Percentiles rank a stretch among this genome's conserved stretches.
Evolutionary conservation across 1,140 invertebrate genomes (phyloP).

Genomic region (Pachyrhynchus sulphureomaculatus): DNA sequence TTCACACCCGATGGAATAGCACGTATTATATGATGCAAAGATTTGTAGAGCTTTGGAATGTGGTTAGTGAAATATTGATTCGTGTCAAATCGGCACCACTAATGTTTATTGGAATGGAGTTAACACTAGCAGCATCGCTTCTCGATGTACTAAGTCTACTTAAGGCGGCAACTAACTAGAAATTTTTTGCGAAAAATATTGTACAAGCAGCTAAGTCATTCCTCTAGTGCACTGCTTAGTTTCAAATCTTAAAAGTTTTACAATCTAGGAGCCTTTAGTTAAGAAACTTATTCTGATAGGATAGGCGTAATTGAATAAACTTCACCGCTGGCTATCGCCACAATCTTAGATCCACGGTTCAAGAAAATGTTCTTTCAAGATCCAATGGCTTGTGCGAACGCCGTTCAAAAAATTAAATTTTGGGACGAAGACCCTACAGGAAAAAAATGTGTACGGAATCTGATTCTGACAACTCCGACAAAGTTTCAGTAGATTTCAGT

Average conservation of each 20-base stretch:
- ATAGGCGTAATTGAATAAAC: conserved; percentile 45
- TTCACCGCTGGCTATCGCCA: conserved; percentile 45
- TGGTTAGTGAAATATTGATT: conserved; percentile 46
- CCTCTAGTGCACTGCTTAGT: conserved; percentile 49
- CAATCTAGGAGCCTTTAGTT: conserved; percentile 32
- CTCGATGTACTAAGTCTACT: conserved; percentile 44
- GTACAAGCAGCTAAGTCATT: conserved; percentile 51
- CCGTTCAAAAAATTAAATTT: conserved; percentile 35
- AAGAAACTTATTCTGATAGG: conserved; percentile 38
- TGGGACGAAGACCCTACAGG: conserved; percentile 21
- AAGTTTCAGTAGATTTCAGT: neutral
- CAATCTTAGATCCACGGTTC: conserved; percentile 48
- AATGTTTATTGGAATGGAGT: conserved; percentile 46
- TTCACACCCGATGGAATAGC: conserved; percentile 46
- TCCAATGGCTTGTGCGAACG: conserved; percentile 30
- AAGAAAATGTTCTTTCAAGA: conserved; percentile 41
- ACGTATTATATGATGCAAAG: conserved; percentile 51
- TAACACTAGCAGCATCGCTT: conserved; percentile 42
- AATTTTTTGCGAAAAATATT: conserved; percentile 52
- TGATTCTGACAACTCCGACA: conserved; percentile 20
- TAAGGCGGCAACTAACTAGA: conserved; percentile 50
- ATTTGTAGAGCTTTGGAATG: too few relatives aligned
- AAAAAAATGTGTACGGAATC: conserved; percentile 19
- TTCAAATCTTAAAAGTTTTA: conserved; percentile 40
- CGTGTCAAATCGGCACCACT: conserved; percentile 44